Evolutionary conservation across 2,797 vertebrate genomes (phyloP).

Genomic region (Pristis pectinata): DNA sequence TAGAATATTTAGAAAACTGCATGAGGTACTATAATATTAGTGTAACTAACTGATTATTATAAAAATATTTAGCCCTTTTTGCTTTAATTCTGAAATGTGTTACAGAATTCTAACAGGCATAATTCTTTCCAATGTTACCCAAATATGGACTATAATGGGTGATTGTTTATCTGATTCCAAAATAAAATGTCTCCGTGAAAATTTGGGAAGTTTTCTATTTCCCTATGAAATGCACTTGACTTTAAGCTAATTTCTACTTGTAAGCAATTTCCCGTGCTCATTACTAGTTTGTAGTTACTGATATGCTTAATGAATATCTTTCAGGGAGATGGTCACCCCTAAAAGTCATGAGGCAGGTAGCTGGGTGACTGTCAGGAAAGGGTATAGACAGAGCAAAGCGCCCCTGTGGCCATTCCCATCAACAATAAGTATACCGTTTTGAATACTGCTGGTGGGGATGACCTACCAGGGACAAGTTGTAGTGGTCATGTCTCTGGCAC

Average conservation of each 20-base stretch:
- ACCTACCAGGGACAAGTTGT: too few relatives aligned
- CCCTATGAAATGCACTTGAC: not conserved
- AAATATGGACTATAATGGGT: not conserved
- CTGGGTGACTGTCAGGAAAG: too few relatives aligned
- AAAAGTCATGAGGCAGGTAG: too few relatives aligned
- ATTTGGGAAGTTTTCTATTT: not conserved
- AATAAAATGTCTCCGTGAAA: not conserved
- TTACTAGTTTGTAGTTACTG: not conserved
- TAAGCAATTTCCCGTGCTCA: too few relatives aligned
- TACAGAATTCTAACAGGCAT: not conserved
- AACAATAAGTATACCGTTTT: too few relatives aligned
- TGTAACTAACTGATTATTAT: not conserved
- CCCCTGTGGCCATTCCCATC: too few relatives aligned
- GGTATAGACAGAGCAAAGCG: too few relatives aligned
- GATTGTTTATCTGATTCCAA: not conserved
- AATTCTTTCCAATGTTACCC: not conserved
- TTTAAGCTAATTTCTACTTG: not conserved
- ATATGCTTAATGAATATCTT: not conserved
- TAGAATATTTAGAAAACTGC: too few relatives aligned
- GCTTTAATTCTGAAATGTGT: not conserved
- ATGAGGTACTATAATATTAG: not conserved
- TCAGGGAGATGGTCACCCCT: too few relatives aligned
- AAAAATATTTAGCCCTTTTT: too few relatives aligned
- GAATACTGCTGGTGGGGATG: too few relatives aligned
- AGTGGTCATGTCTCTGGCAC: too few relatives aligned